Base-by-base conservation (phyloP, 2,888 invertebrate genomes). In the Caradrina clavipalpis region DNA sequence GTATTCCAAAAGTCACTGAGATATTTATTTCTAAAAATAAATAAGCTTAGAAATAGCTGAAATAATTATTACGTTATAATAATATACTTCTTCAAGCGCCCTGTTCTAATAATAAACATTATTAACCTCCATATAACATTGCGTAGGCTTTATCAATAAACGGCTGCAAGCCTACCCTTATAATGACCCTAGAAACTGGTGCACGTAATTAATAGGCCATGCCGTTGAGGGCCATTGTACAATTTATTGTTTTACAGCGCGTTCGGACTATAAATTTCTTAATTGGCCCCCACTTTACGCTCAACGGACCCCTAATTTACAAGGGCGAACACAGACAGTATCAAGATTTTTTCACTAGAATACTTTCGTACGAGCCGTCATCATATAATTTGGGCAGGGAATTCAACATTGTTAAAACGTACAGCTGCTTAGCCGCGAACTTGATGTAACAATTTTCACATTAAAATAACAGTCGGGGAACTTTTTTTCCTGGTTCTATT, bases 241-340 rank as follows among this genome's bases (percentile, higher is more conserved):
- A 90, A 95, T 95, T 96, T 95, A 95, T 95, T 94, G 93, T 94
- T 95, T 95, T 95, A 95, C 90, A 91, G 89, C 94, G 90, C 90
- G 91, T 92, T 91, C 90, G 86, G 91, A 90, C 92, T 90, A 94
- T 96, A 96, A 94, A 94, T 90, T 93, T 89, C 91, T 93, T 95
- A 95, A 95, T 95, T 96, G 94, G 94, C 84, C 90, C 86, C 90
- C 91, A 90, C 91, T 93, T 94, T 93, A 92, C 92, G 93, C 90
- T 92, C 91, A 88, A 85, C 90, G 86, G 90, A 86, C 90, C 93
- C 89, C 91, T 92, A 93, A 95, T 95, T 95, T 94, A 94, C 91
- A 94, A 94, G 93, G 93, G 94, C 91, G 88, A 90, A 88, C 94
- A 90, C 87, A 87, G 86, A 92, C 89, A 89, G 89, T 91, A 90